phyloP scores from a whole-genome alignment of 2,797 vertebrate genomes.

The Macroramphosus scolopax region DNA sequence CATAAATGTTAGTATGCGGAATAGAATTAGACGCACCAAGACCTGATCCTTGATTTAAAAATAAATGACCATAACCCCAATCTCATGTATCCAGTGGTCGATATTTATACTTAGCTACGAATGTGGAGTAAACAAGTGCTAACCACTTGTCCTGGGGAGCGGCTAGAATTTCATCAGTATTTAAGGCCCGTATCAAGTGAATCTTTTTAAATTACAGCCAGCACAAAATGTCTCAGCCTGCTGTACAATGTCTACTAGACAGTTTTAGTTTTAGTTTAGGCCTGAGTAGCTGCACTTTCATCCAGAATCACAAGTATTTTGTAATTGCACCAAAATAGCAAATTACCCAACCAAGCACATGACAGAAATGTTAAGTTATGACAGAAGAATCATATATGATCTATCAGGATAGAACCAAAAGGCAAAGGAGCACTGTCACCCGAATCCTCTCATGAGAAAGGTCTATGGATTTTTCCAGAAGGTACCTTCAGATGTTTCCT shows the following conservation, averaged over 20 bases:
- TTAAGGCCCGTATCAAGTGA: conserved; percentile 37
- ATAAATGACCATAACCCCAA: conserved; percentile 8
- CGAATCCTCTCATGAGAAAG: conserved; percentile 19
- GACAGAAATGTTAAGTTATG: no score
- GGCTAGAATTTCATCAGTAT: conserved; percentile 40
- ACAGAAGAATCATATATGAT: conserved; percentile 8
- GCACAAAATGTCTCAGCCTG: conserved; percentile 12
- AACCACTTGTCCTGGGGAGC: conserved; percentile 23
- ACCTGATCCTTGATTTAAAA: conserved; percentile 8
- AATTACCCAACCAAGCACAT: no score
- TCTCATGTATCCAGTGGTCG: conserved; percentile 17
- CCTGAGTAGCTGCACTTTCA: conserved; percentile 8
- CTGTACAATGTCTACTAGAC: conserved; percentile 8
- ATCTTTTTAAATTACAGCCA: conserved; percentile 28
- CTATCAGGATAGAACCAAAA: conserved; percentile 1
- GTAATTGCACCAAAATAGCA: conserved; percentile 3
- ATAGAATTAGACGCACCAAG: no score
- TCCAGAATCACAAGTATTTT: no score
- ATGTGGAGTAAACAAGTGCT: conserved; percentile 44
- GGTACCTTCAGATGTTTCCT: conserved; percentile 22
- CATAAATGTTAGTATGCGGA: no score
- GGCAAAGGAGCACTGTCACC: conserved; percentile 12
- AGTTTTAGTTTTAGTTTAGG: not conserved
- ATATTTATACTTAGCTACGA: conserved; percentile 42
- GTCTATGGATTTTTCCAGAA: conserved; percentile 25